These are phyloP conservation scores for Heteromurus nitidus DNA, from an alignment of 2,888 invertebrate species.

Conservation along the genomic window DNA sequence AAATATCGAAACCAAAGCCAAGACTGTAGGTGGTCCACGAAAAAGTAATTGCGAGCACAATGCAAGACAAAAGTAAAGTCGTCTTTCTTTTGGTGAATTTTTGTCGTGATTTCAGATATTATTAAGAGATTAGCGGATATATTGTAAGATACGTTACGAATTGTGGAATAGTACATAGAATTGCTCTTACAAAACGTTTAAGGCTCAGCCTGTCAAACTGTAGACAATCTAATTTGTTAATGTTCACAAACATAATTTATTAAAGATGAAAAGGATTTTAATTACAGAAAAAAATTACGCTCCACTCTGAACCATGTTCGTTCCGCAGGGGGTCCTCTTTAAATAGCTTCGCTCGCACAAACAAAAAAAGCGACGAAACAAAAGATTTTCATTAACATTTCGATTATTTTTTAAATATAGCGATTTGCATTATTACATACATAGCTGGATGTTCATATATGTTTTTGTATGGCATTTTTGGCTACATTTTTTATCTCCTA, in stretches of 20 bases:
- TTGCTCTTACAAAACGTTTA: background rate
- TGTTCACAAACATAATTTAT: background rate
- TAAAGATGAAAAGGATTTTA: constrained; percentile 13
- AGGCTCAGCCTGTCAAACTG: background rate
- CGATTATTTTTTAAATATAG: background rate
- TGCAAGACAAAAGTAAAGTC: background rate
- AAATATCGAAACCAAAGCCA: background rate
- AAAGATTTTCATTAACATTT: constrained; percentile 16
- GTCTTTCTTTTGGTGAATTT: background rate
- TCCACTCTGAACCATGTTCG: background rate
- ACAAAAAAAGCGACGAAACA: background rate
- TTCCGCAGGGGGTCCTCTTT: background rate
- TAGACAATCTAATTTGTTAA: constrained; percentile 12
- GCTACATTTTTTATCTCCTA: background rate
- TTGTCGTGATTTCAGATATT: background rate
- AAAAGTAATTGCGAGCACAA: background rate
- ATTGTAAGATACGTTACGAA: background rate
- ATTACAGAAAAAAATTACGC: background rate
- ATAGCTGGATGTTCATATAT: background rate
- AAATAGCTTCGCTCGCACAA: background rate
- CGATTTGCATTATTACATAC: constrained; percentile 5
- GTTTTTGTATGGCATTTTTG: background rate
- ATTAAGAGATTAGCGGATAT: background rate
- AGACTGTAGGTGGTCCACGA: constrained; percentile 5
- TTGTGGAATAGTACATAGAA: background rate